phyloP scores from a whole-genome alignment of 2,888 invertebrate species.

The Timema cristinae region DNA sequence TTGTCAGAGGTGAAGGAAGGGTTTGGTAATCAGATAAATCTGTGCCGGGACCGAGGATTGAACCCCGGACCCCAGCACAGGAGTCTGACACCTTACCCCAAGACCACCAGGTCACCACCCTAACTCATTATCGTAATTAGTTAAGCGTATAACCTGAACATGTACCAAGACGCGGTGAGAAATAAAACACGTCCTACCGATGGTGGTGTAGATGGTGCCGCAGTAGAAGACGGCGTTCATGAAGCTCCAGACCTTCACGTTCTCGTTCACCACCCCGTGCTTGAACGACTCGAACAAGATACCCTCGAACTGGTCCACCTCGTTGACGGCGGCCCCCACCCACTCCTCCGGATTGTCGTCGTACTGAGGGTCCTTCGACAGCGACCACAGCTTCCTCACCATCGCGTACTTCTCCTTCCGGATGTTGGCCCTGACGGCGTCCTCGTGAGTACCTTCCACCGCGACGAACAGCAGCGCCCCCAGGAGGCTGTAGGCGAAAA shows the following conservation, averaged over 20 bases:
- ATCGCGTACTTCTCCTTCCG: constrained; percentile 35
- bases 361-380: constrained; percentile 44
- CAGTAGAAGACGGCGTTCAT: constrained; percentile 85
- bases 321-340: constrained; percentile 49
- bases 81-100: no score
- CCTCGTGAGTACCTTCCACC: constrained; percentile 64
- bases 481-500: constrained; percentile 72
- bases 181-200: constrained; percentile 57
- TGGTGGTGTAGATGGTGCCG: constrained; percentile 84
- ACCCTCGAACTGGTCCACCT: constrained; percentile 54
- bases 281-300: constrained; percentile 49
- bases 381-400: constrained; percentile 38
- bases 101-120: no score
- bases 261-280: constrained; percentile 37
- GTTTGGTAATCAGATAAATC: no score
- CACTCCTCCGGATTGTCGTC: constrained; percentile 45
- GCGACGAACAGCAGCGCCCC: constrained; percentile 77
- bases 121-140: no score
- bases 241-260: constrained; percentile 67
- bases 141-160: no score
- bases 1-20: no score
- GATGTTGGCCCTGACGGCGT: constrained; percentile 32
- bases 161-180: no score
- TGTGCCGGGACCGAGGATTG: no score
- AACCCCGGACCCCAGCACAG: no score